Evolutionary conservation across 2,888 invertebrate species (phyloP).

Genomic region (Tenthredo amoena): DNA sequence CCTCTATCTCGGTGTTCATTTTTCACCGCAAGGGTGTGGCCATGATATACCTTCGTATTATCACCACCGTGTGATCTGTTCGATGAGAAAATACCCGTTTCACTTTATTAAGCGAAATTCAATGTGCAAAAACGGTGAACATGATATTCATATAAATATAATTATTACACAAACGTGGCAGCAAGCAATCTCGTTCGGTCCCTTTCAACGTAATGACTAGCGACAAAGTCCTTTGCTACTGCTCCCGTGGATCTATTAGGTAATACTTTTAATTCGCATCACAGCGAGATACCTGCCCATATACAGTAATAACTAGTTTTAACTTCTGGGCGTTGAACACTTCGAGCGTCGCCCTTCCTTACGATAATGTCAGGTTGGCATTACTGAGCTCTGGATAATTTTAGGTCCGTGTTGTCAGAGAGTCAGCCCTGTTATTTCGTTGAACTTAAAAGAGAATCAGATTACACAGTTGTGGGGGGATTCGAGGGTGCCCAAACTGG

Average conservation of each 20-base stretch:
- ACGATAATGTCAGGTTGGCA: constrained; percentile 58
- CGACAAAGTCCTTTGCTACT: background rate
- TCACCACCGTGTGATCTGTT: constrained; percentile 25
- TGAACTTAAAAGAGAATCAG: constrained; percentile 60
- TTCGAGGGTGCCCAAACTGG: constrained; percentile 39
- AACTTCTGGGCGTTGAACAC: constrained; percentile 60
- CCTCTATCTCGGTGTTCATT: background rate
- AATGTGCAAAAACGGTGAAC: background rate
- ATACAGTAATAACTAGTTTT: constrained; percentile 60
- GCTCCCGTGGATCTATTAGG: constrained; percentile 14
- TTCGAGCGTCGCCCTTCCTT: constrained; percentile 58
- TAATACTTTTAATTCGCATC: constrained; percentile 36
- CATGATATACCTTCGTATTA: constrained; percentile 1
- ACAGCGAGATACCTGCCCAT: constrained; percentile 55
- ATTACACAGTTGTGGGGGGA: constrained; percentile 54
- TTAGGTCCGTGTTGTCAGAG: constrained; percentile 56
- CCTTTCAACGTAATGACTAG: constrained; percentile 4
- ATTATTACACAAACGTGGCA: background rate
- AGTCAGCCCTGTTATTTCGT: constrained; percentile 60
- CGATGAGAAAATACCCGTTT: background rate
- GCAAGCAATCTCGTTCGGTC: background rate
- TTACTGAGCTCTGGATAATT: constrained; percentile 60
- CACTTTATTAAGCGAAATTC: background rate
- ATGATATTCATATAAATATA: background rate
- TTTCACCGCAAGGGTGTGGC: constrained; percentile 6